Percentiles rank a stretch among this genome's conserved stretches.
Conservation (phyloP, 1,140 invertebrate genomes). For the Augochlora pura region DNA sequence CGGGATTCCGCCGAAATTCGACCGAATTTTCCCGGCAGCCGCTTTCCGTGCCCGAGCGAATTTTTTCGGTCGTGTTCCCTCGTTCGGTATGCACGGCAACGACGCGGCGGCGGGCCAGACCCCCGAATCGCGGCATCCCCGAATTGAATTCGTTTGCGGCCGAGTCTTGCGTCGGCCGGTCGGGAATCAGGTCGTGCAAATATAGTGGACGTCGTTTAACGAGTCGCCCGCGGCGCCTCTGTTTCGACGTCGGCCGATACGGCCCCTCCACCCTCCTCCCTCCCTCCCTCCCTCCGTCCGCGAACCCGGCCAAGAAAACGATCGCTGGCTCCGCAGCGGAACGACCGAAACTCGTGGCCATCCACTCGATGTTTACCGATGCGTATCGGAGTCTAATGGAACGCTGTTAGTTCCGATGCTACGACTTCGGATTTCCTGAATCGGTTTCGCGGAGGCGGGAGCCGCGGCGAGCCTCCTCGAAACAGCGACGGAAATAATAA, state of each 20-base stretch:
- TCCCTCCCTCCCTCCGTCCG: too few species aligned
- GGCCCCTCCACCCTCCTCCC: too few species aligned
- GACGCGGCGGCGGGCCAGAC: too few species aligned
- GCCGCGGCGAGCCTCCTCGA: background rate
- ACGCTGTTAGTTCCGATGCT: background rate
- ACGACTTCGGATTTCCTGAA: background rate
- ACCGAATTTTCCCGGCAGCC: constrained; percentile 2
- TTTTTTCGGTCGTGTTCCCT: background rate
- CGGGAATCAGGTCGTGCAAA: constrained; percentile 52
- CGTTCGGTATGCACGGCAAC: background rate
- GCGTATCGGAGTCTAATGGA: constrained; percentile 1
- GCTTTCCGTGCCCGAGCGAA: too few species aligned
- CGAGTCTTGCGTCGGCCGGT: constrained; percentile 20
- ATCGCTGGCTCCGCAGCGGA: background rate
- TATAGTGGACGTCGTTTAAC: constrained; percentile 54
- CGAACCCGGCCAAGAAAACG: constrained; percentile 6
- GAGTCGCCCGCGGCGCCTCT: constrained; percentile 28
- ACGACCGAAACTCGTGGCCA: constrained; percentile 28
- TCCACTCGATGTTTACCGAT: constrained; percentile 9
- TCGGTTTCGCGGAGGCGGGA: background rate
- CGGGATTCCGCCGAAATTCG: constrained; percentile 20
- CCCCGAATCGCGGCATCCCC: background rate
- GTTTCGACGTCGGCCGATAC: constrained; percentile 39
- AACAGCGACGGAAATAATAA: background rate
- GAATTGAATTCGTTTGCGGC: constrained; percentile 42